These are phyloP conservation scores for Molorchus minor DNA, from an alignment of 2,888 invertebrate species.

Conservation along the genomic window DNA sequence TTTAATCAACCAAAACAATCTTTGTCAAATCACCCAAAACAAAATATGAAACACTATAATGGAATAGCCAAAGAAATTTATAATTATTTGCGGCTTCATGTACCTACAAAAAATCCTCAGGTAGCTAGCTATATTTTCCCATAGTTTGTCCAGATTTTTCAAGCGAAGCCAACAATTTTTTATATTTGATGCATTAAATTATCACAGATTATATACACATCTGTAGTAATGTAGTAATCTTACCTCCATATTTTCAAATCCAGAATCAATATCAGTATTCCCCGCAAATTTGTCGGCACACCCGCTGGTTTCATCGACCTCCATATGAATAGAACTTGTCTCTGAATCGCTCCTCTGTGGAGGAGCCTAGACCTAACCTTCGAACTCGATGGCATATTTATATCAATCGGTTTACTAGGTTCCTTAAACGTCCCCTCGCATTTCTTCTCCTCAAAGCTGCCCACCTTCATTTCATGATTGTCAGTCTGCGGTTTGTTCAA, in stretches of 20 bases:
- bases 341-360: conserved; percentile 62
- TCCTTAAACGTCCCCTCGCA: conserved; percentile 55
- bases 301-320: conserved; percentile 67
- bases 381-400: conserved; percentile 55
- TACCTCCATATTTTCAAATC: conserved; percentile 79
- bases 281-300: conserved; percentile 60
- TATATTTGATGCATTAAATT: no score
- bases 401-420: conserved; percentile 60
- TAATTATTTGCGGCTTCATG: no score
- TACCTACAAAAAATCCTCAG: no score
- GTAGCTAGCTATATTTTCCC: no score
- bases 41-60: no score
- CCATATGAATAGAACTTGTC: conserved; percentile 66
- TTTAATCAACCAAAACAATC: no score
- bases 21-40: no score
- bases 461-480: conserved; percentile 28
- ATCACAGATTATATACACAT: neutral
- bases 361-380: conserved; percentile 50
- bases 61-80: no score
- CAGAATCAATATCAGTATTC: conserved; percentile 73
- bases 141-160: no score
- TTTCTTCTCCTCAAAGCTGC: conserved; percentile 20
- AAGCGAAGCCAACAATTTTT: no score
- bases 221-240: conserved; percentile 1
- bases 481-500: conserved; percentile 7